phyloP scores from a whole-genome alignment of 1,140 invertebrate species.

The Leucophenga varia region DNA sequence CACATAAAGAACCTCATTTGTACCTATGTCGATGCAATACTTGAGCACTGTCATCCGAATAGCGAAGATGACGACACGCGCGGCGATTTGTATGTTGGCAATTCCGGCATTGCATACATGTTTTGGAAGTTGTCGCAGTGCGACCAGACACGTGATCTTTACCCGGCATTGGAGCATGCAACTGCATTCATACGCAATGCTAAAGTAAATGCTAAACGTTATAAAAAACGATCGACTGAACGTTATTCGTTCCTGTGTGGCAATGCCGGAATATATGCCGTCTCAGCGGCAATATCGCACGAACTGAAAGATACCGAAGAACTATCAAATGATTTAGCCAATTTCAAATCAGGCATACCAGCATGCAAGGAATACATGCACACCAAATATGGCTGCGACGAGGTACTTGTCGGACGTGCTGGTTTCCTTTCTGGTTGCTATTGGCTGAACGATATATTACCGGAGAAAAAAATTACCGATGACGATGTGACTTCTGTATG shows the following conservation, averaged over 20 bases:
- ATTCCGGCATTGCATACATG: slow-evolving; percentile 61
- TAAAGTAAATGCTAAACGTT: slow-evolving; percentile 48
- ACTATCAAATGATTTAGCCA: slow-evolving; percentile 59
- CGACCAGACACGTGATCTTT: slow-evolving; percentile 45
- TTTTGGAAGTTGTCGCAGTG: slow-evolving; percentile 59
- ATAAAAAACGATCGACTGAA: slow-evolving; percentile 47
- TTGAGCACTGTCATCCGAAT: slow-evolving; percentile 44
- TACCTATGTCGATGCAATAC: slow-evolving; percentile 51
- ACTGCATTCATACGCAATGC: slow-evolving; percentile 57
- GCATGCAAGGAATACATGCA: slow-evolving; percentile 58
- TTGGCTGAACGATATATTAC: slow-evolving; percentile 67
- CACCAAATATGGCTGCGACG: slow-evolving; percentile 73
- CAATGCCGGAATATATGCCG: slow-evolving; percentile 65
- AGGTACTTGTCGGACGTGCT: slow-evolving; percentile 79
- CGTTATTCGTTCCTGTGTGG: slow-evolving; percentile 62
- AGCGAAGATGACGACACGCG: slow-evolving; percentile 48
- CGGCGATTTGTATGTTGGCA: slow-evolving; percentile 61
- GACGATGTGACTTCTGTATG: slow-evolving; percentile 66
- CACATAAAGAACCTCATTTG: slow-evolving; percentile 51
- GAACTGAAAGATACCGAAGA: slow-evolving; percentile 35
- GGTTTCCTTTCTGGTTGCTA: slow-evolving; percentile 77
- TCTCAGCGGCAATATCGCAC: slow-evolving; percentile 59
- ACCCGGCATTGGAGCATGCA: slow-evolving; percentile 51
- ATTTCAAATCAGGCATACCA: slow-evolving; percentile 54
- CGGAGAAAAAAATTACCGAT: slow-evolving; percentile 59